These are phyloP conservation scores for Tuberolachnus salignus DNA, from an alignment of 2,888 invertebrate genomes.

Conservation along the genomic window DNA sequence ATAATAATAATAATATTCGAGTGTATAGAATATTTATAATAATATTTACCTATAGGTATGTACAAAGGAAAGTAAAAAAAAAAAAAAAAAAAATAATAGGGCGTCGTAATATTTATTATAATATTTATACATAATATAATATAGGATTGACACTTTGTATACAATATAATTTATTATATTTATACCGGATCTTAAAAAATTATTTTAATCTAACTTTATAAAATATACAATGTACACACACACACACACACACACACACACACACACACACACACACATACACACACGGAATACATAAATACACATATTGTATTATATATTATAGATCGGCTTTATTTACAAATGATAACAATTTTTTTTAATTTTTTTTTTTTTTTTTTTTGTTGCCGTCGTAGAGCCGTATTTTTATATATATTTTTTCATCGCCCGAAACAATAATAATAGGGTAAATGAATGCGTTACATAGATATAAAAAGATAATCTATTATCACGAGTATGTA, in stretches of 20 bases:
- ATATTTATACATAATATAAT: no score
- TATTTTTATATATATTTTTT: no score
- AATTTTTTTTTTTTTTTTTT: no score
- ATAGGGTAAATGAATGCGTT: no score
- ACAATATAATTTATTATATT: not conserved
- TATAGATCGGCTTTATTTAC: slow-evolving; percentile 21
- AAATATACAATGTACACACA: no score
- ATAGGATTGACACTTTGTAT: slow-evolving; percentile 40
- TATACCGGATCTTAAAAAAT: slow-evolving; percentile 45
- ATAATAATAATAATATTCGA: not conserved
- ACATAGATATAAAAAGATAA: not conserved
- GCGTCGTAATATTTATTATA: no score
- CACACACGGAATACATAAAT: not conserved
- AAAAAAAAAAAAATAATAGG: not conserved
- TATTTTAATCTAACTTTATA: slow-evolving; percentile 21
- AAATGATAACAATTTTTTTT: slow-evolving; percentile 17
- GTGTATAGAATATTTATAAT: not conserved
- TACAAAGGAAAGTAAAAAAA: not conserved
- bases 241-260: no score
- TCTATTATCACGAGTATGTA: no score
- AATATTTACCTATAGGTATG: slow-evolving; percentile 26
- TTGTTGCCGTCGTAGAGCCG: no score
- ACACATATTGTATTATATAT: not conserved
- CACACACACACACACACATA: no score
- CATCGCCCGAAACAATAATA: no score